These are phyloP conservation scores for Itoplectis maculator DNA, from an alignment of 2,888 invertebrate genomes.

Conservation along the genomic window DNA sequence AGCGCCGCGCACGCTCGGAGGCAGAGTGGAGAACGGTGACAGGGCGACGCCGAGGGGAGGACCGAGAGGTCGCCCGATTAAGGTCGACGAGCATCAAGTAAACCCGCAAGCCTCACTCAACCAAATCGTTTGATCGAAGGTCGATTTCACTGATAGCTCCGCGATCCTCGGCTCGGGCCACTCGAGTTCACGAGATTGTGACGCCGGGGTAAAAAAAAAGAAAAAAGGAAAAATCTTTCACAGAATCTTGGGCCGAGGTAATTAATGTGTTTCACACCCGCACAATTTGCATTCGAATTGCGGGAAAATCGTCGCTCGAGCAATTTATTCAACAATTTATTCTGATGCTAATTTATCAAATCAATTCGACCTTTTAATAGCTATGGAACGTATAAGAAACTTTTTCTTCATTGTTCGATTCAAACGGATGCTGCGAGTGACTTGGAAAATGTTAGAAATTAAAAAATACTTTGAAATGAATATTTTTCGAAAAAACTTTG, in stretches of 20 bases:
- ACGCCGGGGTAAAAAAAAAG: neutral
- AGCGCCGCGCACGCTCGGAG: conserved; percentile 11
- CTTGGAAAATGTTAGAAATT: too few relatives aligned
- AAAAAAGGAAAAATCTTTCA: neutral
- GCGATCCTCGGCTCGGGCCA: conserved; percentile 34
- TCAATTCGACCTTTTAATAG: too few relatives aligned
- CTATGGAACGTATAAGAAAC: too few relatives aligned
- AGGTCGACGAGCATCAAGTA: conserved; percentile 65
- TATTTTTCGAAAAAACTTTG: too few relatives aligned
- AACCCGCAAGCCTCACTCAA: conserved; percentile 62
- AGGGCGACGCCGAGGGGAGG: conserved; percentile 41
- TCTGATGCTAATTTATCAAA: too few relatives aligned
- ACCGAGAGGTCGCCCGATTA: conserved; percentile 63
- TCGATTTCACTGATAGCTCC: conserved; percentile 63
- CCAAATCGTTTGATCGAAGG: conserved; percentile 68
- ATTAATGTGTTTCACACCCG: neutral
- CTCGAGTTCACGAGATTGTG: conserved; percentile 30
- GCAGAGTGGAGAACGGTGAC: conserved; percentile 61
- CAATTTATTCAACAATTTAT: neutral
- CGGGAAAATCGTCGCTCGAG: neutral
- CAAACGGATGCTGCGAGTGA: too few relatives aligned
- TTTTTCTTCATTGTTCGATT: too few relatives aligned
- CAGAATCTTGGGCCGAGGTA: neutral
- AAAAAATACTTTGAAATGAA: too few relatives aligned
- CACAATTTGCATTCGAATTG: neutral